A percentile compares a stretch with the other conserved stretches of the same genome.
phyloP scores from a whole-genome alignment of 2,888 invertebrate genomes.

The Diarsia dahlii region DNA sequence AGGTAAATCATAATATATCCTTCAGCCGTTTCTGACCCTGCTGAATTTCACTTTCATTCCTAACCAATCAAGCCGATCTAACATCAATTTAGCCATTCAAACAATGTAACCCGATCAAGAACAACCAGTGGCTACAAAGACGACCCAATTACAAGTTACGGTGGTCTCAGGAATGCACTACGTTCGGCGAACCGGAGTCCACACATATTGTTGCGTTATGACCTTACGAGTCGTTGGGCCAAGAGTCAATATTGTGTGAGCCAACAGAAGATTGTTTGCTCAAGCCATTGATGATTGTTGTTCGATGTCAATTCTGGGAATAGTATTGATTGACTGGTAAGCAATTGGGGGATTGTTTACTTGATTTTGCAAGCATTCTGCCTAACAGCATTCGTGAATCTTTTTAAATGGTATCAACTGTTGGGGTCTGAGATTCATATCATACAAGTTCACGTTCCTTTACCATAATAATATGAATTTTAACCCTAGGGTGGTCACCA shows the following conservation, averaged over 20 bases:
- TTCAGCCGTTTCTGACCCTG: not conserved
- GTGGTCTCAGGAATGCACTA: constrained; percentile 15
- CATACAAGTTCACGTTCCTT: not conserved
- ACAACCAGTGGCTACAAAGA: constrained; percentile 11
- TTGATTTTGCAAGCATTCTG: not conserved
- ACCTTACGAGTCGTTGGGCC: not conserved
- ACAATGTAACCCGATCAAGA: not conserved
- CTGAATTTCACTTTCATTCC: not conserved
- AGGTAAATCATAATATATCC: not conserved
- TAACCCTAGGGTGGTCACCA: not conserved
- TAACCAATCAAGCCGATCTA: not conserved
- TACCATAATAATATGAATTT: not conserved
- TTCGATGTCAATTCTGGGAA: not conserved
- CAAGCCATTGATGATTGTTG: constrained; percentile 9
- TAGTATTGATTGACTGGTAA: constrained; percentile 1
- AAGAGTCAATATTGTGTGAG: constrained; percentile 35
- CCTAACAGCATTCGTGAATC: not conserved
- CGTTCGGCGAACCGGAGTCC: not conserved
- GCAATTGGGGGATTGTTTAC: not conserved
- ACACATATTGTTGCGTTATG: not conserved
- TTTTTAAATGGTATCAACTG: not conserved
- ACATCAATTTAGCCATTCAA: not conserved
- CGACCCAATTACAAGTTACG: constrained; percentile 17
- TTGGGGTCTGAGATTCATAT: not conserved
- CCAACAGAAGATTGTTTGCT: constrained; percentile 16